Conservation (phyloP, 2,797 vertebrate genomes). For the Microcaecilia unicolor region DNA sequence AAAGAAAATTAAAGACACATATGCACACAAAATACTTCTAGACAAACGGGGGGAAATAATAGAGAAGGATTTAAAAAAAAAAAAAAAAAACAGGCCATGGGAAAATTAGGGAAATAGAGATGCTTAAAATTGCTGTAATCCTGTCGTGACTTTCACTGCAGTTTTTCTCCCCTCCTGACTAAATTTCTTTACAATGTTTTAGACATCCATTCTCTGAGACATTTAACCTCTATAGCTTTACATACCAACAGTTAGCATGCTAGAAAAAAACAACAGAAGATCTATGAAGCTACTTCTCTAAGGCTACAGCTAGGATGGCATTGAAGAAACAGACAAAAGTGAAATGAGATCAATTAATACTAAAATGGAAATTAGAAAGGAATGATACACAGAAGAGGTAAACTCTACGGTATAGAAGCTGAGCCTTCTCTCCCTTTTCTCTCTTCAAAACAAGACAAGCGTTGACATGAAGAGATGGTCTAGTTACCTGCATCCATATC, state of each 20-base stretch:
- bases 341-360: conserved; percentile 33
- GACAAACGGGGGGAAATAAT: too few species aligned
- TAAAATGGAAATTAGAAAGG: conserved; percentile 24
- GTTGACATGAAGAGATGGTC: conserved; percentile 52
- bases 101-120: too few species aligned
- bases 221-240: conserved; percentile 1
- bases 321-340: conserved; percentile 48
- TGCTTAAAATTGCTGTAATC: too few species aligned
- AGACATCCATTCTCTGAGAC: neutral
- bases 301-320: conserved; percentile 36
- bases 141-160: too few species aligned
- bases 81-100: too few species aligned
- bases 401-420: conserved; percentile 30
- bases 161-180: too few species aligned
- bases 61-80: too few species aligned
- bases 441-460: conserved; percentile 42
- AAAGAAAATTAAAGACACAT: too few species aligned
- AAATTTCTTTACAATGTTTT: too few species aligned
- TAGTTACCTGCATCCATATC: conserved; percentile 98
- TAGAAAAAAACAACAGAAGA: conserved; percentile 39
- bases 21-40: too few species aligned
- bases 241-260: conserved; percentile 29
- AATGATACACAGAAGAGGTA: conserved; percentile 35
- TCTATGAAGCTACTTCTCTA: conserved; percentile 41
- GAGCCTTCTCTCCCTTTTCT: conserved; percentile 20